Percentiles rank a stretch among this genome's conserved stretches.
Conservation (phyloP, 2,113 vertebrate genomes). For the Anolis sagrei region DNA sequence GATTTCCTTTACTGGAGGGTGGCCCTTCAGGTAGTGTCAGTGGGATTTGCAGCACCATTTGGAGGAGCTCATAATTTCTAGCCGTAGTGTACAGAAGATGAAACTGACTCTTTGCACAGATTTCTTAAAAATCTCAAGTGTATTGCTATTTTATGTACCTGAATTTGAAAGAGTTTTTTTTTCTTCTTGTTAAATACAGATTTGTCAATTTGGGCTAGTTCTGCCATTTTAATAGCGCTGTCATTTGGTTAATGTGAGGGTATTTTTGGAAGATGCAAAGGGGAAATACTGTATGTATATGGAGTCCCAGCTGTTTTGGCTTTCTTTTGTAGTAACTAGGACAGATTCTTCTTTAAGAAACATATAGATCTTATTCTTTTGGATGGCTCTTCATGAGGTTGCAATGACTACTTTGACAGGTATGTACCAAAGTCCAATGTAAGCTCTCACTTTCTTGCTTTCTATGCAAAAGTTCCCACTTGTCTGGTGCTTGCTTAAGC, state of each 20-base stretch:
- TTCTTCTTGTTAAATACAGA: constrained; percentile 32
- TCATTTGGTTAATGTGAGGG: not conserved
- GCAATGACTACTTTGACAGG: constrained; percentile 30
- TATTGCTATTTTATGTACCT: constrained; percentile 50
- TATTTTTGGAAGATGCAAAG: constrained; percentile 11
- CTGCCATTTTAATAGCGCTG: constrained; percentile 39
- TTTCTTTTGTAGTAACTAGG: constrained; percentile 27
- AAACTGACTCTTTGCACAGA: constrained; percentile 26
- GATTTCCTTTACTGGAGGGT: constrained; percentile 22
- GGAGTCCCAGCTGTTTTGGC: constrained; percentile 2
- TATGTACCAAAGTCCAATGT: constrained; percentile 23
- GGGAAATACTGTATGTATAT: constrained; percentile 25
- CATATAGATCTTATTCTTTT: not conserved
- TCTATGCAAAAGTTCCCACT: not conserved
- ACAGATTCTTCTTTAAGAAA: constrained; percentile 20
- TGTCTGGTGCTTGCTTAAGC: constrained; percentile 31
- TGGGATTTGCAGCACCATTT: too few species aligned
- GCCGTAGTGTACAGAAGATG: not conserved
- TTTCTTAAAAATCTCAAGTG: not conserved
- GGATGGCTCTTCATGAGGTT: not conserved
- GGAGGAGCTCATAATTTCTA: too few species aligned
- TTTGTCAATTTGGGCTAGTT: constrained; percentile 37
- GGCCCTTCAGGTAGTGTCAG: too few species aligned
- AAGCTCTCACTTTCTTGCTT: constrained; percentile 21
- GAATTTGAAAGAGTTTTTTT: constrained; percentile 39